Evolutionary conservation across 2,797 vertebrate genomes (phyloP).

Genomic region (Triplophysa bombifrons): DNA sequence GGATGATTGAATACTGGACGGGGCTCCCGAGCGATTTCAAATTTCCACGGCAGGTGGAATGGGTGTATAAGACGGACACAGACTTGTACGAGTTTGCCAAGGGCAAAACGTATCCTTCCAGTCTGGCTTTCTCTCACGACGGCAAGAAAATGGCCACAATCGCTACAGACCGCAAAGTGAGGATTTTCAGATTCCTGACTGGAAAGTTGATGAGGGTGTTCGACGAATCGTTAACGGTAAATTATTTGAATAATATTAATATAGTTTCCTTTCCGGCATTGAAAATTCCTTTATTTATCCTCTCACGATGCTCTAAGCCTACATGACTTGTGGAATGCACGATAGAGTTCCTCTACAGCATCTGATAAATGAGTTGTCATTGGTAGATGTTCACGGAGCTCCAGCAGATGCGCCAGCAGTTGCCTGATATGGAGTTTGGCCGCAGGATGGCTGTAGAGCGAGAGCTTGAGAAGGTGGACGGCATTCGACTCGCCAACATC

Average conservation of each 20-base stretch:
- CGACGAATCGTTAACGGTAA: conserved; percentile 93
- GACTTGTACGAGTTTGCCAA: conserved; percentile 98
- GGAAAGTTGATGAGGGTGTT: conserved; percentile 97
- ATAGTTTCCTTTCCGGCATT: too few species aligned
- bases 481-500: conserved; percentile 90
- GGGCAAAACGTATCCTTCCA: conserved; percentile 91
- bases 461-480: conserved; percentile 96
- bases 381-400: conserved; percentile 97
- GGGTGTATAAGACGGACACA: conserved; percentile 98
- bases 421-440: conserved; percentile 99
- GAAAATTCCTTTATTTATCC: too few species aligned
- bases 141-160: conserved; percentile 98
- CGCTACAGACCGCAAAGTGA: conserved; percentile 92
- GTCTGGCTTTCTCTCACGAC: conserved; percentile 90
- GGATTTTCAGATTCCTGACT: conserved; percentile 94
- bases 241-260: too few species aligned
- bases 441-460: conserved; percentile 95
- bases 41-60: conserved; percentile 90
- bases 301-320: too few species aligned
- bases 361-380: not conserved
- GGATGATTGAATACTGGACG: conserved; percentile 99
- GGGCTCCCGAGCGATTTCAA: conserved; percentile 90
- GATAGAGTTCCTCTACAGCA: too few species aligned
- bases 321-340: too few species aligned
- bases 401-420: conserved; percentile 97